phyloP scores from a whole-genome alignment of 2,888 invertebrate species.

The Fabriciana adippe region DNA sequence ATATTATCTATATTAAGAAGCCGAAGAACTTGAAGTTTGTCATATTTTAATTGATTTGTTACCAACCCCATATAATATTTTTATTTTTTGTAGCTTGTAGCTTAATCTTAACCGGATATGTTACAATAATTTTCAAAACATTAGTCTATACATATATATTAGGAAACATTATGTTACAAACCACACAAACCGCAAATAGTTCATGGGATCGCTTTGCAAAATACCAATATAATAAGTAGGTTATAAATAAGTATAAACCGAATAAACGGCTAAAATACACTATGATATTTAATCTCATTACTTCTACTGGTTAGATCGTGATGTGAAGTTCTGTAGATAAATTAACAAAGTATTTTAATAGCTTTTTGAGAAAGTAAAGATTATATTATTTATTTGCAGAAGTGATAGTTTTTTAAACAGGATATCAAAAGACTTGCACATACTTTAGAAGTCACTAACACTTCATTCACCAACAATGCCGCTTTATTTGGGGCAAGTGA shows the following conservation, averaged over 20 bases:
- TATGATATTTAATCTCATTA: too few relatives aligned
- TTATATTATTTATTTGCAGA: background rate
- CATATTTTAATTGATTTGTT: too few relatives aligned
- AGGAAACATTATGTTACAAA: background rate
- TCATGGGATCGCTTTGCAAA: conserved; percentile 1
- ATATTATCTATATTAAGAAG: too few relatives aligned
- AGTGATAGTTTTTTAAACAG: conserved; percentile 11
- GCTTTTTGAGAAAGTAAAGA: background rate
- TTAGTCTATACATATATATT: background rate
- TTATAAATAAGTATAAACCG: too few relatives aligned
- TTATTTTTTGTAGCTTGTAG: background rate
- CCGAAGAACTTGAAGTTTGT: too few relatives aligned
- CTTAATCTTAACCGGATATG: background rate
- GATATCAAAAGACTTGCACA: conserved; percentile 18
- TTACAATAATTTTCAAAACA: background rate
- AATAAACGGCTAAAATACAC: background rate
- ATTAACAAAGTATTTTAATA: background rate
- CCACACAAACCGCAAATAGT: conserved; percentile 20
- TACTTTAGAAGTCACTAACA: conserved; percentile 21
- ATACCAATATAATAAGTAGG: conserved; percentile 6
- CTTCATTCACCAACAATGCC: conserved; percentile 33
- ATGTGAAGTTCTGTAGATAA: background rate
- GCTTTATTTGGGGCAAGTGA: conserved; percentile 34
- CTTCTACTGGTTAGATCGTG: too few relatives aligned
- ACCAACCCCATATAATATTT: too few relatives aligned